phyloP scores from a whole-genome alignment of 2,888 invertebrate species.

The Parnassius orleans region DNA sequence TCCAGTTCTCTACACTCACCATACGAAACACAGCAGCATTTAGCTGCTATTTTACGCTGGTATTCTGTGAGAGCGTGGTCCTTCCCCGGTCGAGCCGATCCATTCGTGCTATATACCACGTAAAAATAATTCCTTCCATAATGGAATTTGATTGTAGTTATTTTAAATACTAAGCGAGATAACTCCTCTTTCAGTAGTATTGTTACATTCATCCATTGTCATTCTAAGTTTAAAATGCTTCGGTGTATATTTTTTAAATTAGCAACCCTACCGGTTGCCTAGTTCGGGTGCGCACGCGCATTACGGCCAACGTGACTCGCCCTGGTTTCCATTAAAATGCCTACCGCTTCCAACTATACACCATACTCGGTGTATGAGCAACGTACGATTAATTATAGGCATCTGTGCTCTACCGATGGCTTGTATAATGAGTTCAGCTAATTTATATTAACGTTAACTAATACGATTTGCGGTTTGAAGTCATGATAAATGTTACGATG shows the following conservation, averaged over 20 bases:
- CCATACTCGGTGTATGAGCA: slow-evolving; percentile 28
- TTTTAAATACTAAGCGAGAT: too few relatives aligned
- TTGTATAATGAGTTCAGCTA: slow-evolving; percentile 23
- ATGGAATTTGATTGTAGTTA: too few relatives aligned
- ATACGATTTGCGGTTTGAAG: slow-evolving; percentile 25
- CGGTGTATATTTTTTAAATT: slow-evolving; percentile 1
- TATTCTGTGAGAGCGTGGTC: too few relatives aligned
- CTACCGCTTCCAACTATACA: slow-evolving; percentile 54
- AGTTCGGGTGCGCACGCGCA: slow-evolving; percentile 57
- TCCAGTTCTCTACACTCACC: too few relatives aligned
- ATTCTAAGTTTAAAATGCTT: too few relatives aligned
- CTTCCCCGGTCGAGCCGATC: too few relatives aligned
- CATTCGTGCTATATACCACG: too few relatives aligned
- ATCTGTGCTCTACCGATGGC: slow-evolving; percentile 26
- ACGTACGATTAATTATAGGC: slow-evolving; percentile 28
- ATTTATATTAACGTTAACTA: slow-evolving; percentile 27
- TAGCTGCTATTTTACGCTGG: too few relatives aligned
- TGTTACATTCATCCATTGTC: too few relatives aligned
- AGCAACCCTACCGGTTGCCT: slow-evolving; percentile 46
- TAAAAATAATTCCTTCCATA: too few relatives aligned
- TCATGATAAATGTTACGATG: slow-evolving; percentile 21
- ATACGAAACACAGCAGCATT: too few relatives aligned
- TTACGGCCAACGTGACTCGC: slow-evolving; percentile 57
- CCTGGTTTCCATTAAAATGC: slow-evolving; percentile 70
- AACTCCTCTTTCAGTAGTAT: too few relatives aligned